These are phyloP conservation scores for Accipiter cooperii DNA, from an alignment of 2,113 vertebrate species.

Conservation along the genomic window DNA sequence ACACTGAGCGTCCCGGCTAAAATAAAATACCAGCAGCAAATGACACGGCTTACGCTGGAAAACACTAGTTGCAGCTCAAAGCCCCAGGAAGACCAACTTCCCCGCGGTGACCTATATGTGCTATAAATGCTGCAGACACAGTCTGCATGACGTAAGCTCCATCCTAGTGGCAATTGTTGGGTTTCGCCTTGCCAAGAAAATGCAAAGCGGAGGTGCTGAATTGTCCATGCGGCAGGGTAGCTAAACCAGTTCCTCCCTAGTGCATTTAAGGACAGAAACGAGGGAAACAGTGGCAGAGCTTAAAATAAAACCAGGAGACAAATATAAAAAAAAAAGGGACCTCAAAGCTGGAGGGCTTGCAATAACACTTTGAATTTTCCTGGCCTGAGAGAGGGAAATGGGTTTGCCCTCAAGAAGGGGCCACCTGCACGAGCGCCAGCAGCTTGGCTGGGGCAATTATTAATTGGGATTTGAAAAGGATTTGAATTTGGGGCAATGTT, in stretches of 20 bases:
- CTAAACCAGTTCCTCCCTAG: conserved; percentile 36
- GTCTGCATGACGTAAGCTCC: conserved; percentile 27
- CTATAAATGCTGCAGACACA: conserved; percentile 52
- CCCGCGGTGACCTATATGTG: conserved; percentile 15
- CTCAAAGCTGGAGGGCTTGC: background rate
- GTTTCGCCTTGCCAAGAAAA: conserved; percentile 23
- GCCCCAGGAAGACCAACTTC: conserved; percentile 44
- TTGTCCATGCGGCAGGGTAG: conserved; percentile 15
- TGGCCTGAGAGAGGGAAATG: background rate
- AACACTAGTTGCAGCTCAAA: background rate
- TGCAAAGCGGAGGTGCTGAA: conserved; percentile 47
- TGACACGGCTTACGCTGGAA: background rate
- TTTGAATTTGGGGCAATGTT: background rate
- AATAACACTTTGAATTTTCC: background rate
- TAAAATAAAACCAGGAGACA: conserved; percentile 43
- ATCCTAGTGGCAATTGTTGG: conserved; percentile 41
- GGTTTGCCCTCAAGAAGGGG: background rate
- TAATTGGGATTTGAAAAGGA: background rate
- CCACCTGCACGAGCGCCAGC: accelerated
- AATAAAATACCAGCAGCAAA: background rate
- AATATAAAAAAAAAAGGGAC: background rate
- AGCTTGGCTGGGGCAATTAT: background rate
- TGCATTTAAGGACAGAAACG: conserved; percentile 55
- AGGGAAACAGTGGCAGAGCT: conserved; percentile 35
- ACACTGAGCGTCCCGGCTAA: background rate